Evolutionary conservation across 2,888 invertebrate genomes (phyloP), one percentile per base, ranked within the genome.

Genomic region (Seira musarum): DNA sequence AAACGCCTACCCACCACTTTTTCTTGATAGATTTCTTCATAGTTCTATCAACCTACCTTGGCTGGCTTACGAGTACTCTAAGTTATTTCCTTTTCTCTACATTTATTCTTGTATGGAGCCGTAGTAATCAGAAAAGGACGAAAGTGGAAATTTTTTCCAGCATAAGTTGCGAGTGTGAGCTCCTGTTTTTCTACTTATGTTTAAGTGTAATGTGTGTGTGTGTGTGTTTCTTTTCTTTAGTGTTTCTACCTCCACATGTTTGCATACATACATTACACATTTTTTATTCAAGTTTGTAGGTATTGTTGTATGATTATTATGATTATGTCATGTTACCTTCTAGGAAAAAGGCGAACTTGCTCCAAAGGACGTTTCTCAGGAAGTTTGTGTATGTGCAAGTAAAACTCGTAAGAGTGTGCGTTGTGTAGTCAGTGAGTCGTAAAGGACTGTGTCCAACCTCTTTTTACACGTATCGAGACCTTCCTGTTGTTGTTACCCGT

Each of bases 401-500:
- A 8, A 30, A 8, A 30, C 3, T 5, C 3, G 30, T 30, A 8
- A 30, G 30, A 30, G 30, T 5, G 30, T 30, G 30, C n/a, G n/a
- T n/a, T 30, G 30, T 30, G 30, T 30, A 60, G 60, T n/a, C 60
- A 60, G 60, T 60, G 60, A 60, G 60, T 60, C 60, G 60, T 19
- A 60, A 60, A 60, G 60, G n/a, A 60, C 60, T 60, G n/a, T 60
- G 60, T 60, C 60, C 60, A 60, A 60, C 60, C 60, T 60, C 60
- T 60, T 60, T 60, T 60, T 60, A 60, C 60, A 60, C 60, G 49
- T 60, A 21, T 60, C 22, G 60, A 60, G 60, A 60, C 60, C 60
- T 60, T 60, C 60, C 60, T 60, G 60, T 60, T 60, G 60, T 60
- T 60, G 60, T 60, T 60, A 60, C 60, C 60, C 60, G 60, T 60